Evolutionary conservation across 64 coral and sea anemone genomes (phyloP).

Genomic region (Montipora capricornis): DNA sequence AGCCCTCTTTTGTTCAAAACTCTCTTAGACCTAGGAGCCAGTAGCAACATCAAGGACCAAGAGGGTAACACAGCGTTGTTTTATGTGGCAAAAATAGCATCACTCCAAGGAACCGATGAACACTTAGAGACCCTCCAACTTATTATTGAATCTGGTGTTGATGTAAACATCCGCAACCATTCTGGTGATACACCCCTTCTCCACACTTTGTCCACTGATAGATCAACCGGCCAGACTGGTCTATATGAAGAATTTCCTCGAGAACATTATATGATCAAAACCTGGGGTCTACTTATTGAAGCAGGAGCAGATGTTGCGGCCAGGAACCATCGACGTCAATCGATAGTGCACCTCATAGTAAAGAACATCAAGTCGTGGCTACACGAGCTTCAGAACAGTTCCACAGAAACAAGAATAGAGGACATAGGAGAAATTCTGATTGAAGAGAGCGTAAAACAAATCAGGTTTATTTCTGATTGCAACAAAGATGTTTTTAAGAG

Average conservation of each 20-base stretch:
- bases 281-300: background rate
- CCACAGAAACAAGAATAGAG: background rate
- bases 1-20: background rate
- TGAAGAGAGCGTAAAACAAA: background rate
- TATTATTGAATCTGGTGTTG: background rate
- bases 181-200: background rate
- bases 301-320: background rate
- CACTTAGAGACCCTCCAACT: background rate
- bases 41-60: background rate
- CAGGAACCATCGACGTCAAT: background rate
- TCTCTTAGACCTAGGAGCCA: background rate
- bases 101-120: background rate
- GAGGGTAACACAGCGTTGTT: slow-evolving; percentile 11
- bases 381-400: background rate
- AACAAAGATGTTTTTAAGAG: background rate
- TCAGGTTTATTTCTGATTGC: background rate
- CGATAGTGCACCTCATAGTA: background rate
- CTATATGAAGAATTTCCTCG: background rate
- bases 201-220: background rate
- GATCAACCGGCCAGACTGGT: background rate
- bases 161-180: background rate
- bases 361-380: background rate
- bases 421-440: background rate
- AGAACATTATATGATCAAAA: background rate
- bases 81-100: background rate